A percentile compares a stretch with the other conserved stretches of the same genome.
phyloP scores from a whole-genome alignment of 2,888 invertebrate species.

The Nudaria mundana region DNA sequence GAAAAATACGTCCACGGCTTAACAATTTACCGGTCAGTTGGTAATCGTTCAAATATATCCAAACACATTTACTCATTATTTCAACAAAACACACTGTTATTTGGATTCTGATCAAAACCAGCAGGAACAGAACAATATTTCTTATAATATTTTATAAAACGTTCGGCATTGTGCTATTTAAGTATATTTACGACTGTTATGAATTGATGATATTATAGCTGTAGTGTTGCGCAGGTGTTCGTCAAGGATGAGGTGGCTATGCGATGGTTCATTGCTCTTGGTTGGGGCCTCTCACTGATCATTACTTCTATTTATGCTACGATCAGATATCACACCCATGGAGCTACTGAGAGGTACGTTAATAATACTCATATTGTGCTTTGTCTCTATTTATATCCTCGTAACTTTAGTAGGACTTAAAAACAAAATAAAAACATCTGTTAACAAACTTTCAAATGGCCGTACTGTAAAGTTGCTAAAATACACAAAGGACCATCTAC shows the following conservation, averaged over 20 bases:
- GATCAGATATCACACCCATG: constrained; percentile 58
- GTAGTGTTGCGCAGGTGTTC: constrained; percentile 78
- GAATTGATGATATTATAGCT: constrained; percentile 12
- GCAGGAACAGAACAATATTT: not conserved
- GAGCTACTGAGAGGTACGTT: constrained; percentile 82
- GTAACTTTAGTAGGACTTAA: no score
- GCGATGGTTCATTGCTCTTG: constrained; percentile 84
- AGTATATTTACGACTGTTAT: constrained; percentile 13
- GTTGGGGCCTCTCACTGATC: constrained; percentile 84
- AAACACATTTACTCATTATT: not conserved
- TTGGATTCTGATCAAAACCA: constrained; percentile 3
- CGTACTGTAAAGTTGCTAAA: no score
- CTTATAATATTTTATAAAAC: constrained; percentile 6
- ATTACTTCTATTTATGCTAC: constrained; percentile 69
- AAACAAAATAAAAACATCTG: no score
- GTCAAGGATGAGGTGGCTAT: constrained; percentile 86
- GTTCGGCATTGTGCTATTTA: constrained; percentile 14
- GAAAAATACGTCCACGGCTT: no score
- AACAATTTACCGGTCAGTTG: not conserved
- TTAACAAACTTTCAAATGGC: no score
- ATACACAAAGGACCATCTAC: no score
- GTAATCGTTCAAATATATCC: not conserved
- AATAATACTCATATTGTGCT: no score
- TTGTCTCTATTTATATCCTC: no score
- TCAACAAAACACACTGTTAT: not conserved